A percentile compares a stretch with the other conserved stretches of the same genome.
These are phyloP conservation scores for Cynodonichthys magdalenae DNA, from an alignment of 2,797 vertebrate genomes.

Conservation along the genomic window DNA sequence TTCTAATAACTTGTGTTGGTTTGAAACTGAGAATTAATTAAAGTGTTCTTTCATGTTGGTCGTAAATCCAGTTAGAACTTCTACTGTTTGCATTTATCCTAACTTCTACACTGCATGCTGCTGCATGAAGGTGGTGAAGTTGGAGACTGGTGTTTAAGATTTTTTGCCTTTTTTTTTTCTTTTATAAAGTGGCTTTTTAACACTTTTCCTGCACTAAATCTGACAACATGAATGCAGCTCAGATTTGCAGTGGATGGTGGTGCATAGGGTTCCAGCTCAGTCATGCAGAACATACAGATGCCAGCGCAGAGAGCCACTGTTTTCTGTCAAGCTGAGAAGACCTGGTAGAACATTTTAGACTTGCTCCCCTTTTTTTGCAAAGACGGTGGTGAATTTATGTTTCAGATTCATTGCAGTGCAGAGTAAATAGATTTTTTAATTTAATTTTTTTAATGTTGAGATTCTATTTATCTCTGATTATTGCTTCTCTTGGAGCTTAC, in stretches of 20 bases:
- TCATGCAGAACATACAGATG: neutral
- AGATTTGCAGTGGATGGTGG: too few species aligned
- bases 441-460: too few species aligned
- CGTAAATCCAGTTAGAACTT: slow-evolving; percentile 2
- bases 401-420: neutral
- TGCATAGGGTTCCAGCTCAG: too few species aligned
- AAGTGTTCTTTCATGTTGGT: slow-evolving; percentile 2
- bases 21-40: slow-evolving; percentile 34
- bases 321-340: neutral
- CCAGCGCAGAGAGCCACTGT: neutral
- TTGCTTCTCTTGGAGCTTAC: neutral
- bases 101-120: neutral
- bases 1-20: slow-evolving; percentile 16
- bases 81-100: neutral
- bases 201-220: neutral
- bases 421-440: neutral
- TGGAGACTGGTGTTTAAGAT: neutral
- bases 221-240: too few species aligned
- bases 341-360: neutral
- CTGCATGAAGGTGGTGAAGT: neutral
- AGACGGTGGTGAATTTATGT: neutral
- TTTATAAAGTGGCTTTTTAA: neutral
- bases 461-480: too few species aligned
- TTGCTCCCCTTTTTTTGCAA: neutral
- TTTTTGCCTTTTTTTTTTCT: neutral